These are phyloP conservation scores for Calvadosia cruxmelitensis DNA, from an alignment of 30 jellyfish, hydroid and myxozoan genomes.

Conservation along the genomic window DNA sequence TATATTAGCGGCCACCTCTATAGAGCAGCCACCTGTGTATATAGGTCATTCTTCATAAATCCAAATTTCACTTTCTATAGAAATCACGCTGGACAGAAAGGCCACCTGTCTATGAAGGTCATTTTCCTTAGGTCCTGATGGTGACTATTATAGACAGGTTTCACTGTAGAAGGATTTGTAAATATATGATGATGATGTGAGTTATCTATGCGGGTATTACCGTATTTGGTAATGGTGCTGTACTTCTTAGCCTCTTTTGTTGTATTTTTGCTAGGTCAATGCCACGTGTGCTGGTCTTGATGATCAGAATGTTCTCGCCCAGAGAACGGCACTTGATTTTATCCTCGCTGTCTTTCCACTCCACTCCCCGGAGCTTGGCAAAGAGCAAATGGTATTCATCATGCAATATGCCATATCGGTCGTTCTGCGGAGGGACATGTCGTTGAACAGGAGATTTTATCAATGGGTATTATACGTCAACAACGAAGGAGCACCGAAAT, in stretches of 20 bases:
- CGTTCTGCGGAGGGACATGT: slow-evolving; percentile 85
- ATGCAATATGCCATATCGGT: slow-evolving; percentile 62
- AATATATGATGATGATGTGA: too few relatives aligned
- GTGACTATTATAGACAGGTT: not conserved
- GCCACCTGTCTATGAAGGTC: not conserved
- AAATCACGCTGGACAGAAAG: not conserved
- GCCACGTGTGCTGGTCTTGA: slow-evolving; percentile 76
- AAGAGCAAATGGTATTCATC: slow-evolving; percentile 33
- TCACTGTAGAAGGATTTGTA: not conserved
- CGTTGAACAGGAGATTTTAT: slow-evolving; percentile 70
- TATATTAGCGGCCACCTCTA: too few relatives aligned
- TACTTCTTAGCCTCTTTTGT: not conserved
- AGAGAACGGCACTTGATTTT: slow-evolving; percentile 73
- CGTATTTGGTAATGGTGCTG: not conserved
- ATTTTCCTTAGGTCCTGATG: not conserved
- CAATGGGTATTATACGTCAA: slow-evolving; percentile 65
- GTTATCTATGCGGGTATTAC: too few relatives aligned
- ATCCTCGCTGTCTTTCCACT: slow-evolving; percentile 52
- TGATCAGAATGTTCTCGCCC: slow-evolving; percentile 65
- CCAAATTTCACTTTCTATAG: not conserved
- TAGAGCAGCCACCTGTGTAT: not conserved
- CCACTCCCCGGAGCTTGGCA: slow-evolving; percentile 16
- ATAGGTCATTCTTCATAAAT: not conserved
- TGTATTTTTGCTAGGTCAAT: slow-evolving; percentile 52
- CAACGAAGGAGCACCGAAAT: slow-evolving; percentile 21